Evolutionary conservation across 2,113 vertebrate species (phyloP), one percentile per base, ranked within the genome.

Genomic region (Pseudolaguvia tuberculata): DNA sequence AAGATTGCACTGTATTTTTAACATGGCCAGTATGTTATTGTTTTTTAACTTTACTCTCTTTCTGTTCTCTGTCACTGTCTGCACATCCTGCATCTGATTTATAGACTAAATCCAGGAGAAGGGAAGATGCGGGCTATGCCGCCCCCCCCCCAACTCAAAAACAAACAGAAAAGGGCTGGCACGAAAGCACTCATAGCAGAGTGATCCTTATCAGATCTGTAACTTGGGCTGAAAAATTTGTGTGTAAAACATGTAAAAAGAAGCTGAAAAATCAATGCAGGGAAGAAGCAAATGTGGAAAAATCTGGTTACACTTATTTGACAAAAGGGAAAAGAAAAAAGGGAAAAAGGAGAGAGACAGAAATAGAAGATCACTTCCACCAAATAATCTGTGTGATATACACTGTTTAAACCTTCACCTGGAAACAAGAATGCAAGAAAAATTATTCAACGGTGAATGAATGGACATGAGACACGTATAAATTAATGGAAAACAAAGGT

Each of bases 201-300:
- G 83, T 78, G 57, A 50, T 20, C 72, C 86, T 89, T 88, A 90
- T 90, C 89, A 86, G 89, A 91, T 89, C 78, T 65, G 75, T 81
- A 75, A 71, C 76, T 75, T 79, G 56, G 80, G 25, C 75, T 78
- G 65, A 57, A 80, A 79, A 83, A 45, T 7, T n/a, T n/a, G n/a
- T n/a, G n/a, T n/a, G n/a, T 7, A 31, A 52, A 56, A 13, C 21
- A 18, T 25, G n/a, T n/a, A n/a, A n/a, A n/a, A n/a, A n/a, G n/a
- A n/a, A n/a, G n/a, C n/a, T n/a, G n/a, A n/a, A n/a, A n/a, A n/a
- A n/a, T n/a, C n/a, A n/a, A n/a, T n/a, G n/a, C n/a, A n/a, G n/a
- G n/a, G n/a, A n/a, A n/a, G n/a, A n/a, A n/a, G n/a, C n/a, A n/a
- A n/a, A n/a, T n/a, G n/a, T n/a, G n/a, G n/a, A n/a, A n/a, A n/a